These are phyloP conservation scores for Anneissia japonica DNA, from an alignment of 35 echinoderm and acorn worm genomes.

Conservation along the genomic window DNA sequence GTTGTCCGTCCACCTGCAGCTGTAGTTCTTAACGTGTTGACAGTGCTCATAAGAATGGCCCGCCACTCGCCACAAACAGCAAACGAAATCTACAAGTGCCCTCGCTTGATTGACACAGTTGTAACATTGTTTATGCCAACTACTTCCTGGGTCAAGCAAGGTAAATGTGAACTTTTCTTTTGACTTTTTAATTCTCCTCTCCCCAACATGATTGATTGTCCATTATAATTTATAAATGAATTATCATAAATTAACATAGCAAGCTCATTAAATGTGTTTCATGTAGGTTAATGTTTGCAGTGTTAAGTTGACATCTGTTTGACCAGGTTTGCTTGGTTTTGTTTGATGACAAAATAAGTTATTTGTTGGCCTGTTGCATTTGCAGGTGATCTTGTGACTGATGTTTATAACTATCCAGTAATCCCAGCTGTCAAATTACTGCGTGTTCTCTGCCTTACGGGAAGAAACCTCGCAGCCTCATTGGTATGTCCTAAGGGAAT, in stretches of 20 bases:
- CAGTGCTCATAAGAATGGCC: slow-evolving; percentile 62
- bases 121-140: slow-evolving; percentile 68
- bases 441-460: slow-evolving; percentile 62
- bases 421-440: slow-evolving; percentile 67
- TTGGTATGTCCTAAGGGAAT: no score
- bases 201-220: background rate
- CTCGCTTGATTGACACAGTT: slow-evolving; percentile 59
- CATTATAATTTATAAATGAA: background rate
- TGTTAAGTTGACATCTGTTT: no score
- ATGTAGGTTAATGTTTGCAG: no score
- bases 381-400: slow-evolving; percentile 66
- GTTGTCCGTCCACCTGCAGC: slow-evolving; percentile 71
- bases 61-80: slow-evolving; percentile 70
- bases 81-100: slow-evolving; percentile 64
- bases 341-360: no score
- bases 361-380: background rate
- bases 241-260: background rate
- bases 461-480: slow-evolving; percentile 68
- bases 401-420: slow-evolving; percentile 80
- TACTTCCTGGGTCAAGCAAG: slow-evolving; percentile 70
- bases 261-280: no score
- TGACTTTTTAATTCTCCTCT: background rate
- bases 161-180: background rate
- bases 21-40: slow-evolving; percentile 60
- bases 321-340: no score